Evolutionary conservation across 64 coral and sea anemone species (phyloP).

Genomic region (Acropora tenuis): DNA sequence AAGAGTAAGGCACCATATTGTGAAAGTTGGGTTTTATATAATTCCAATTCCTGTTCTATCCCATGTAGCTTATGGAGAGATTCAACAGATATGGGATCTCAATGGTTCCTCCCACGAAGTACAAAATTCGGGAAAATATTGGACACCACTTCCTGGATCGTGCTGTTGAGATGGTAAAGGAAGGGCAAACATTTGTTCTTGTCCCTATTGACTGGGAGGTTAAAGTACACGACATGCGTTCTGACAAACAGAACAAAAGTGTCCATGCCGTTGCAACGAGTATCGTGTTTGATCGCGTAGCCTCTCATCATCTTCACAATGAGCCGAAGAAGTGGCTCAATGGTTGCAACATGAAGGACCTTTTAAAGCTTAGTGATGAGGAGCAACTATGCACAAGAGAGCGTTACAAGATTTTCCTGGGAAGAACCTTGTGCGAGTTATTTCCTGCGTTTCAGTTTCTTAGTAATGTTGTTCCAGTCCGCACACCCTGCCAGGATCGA

Average conservation of each 20-base stretch:
- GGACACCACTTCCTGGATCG: constrained; percentile 53
- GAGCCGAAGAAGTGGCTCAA: constrained; percentile 37
- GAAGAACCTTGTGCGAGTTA: too few species aligned
- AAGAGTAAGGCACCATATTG: too few species aligned
- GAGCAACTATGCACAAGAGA: neutral
- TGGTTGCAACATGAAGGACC: constrained; percentile 21
- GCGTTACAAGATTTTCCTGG: too few species aligned
- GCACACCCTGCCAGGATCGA: neutral
- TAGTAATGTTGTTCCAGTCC: too few species aligned
- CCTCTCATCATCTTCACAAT: constrained; percentile 24
- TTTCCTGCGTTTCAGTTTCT: too few species aligned
- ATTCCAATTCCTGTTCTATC: neutral
- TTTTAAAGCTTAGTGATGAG: constrained; percentile 21
- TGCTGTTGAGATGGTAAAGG: constrained; percentile 17
- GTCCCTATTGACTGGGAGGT: constrained; percentile 71
- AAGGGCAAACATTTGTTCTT: constrained; percentile 51
- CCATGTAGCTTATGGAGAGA: constrained; percentile 48
- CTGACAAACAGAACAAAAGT: constrained; percentile 12
- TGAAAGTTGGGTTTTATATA: too few species aligned
- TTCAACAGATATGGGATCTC: constrained; percentile 59
- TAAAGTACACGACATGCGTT: constrained; percentile 47
- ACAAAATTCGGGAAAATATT: constrained; percentile 45
- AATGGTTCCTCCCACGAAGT: constrained; percentile 18
- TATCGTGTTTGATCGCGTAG: constrained; percentile 34
- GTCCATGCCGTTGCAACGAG: neutral